Evolutionary conservation across 2,888 invertebrate species (phyloP), one percentile per base, ranked within the genome.

Genomic region (Acanthosoma haemorrhoidale): DNA sequence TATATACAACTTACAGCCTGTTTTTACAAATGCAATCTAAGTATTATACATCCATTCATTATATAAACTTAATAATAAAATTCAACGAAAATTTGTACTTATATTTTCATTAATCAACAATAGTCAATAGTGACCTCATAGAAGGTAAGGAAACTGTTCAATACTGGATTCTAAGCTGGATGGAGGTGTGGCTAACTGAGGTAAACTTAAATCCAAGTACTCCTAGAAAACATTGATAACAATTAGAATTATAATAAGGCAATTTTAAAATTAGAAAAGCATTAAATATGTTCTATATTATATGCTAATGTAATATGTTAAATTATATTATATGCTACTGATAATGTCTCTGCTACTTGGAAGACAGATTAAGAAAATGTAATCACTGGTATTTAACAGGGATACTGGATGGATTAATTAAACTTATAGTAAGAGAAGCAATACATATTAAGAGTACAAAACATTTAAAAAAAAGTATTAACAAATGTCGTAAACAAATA

Each of bases 161-260:
- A 86, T 86, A 71, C 87, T 88, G 11, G 89, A 88, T 76, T 92
- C 92, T 78, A 90, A 89, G 78, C 92, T 92, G 3, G 92, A 91
- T 0, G 92, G 91, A n/a, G 93, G 93, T 0, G 93, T 94, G 79
- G 93, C 92, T 70, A 92, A 80, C 77, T 91, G 89, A 2, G 92
- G 92, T 34, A 92, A 84, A 36, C 91, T 92, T 69, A 96, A 84
- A 80, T 95, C 94, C 78, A 96, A 81, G 80, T 95, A 95, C 79
- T 94, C 94, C 85, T 86, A 77, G 3, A 77, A 76, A 72, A 63
- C 16, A 38, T 18, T 36, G 36, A 36, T 36, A 36, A 9, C 6
- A 36, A 9, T 36, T 36, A 36, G 36, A 9, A 11, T 36, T 6
- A 36, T 6, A 36, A 36, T 9, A 36, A 9, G 11, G 11, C 6